phyloP scores from a whole-genome alignment of 2,888 invertebrate genomes.

The Eulithis testata region DNA sequence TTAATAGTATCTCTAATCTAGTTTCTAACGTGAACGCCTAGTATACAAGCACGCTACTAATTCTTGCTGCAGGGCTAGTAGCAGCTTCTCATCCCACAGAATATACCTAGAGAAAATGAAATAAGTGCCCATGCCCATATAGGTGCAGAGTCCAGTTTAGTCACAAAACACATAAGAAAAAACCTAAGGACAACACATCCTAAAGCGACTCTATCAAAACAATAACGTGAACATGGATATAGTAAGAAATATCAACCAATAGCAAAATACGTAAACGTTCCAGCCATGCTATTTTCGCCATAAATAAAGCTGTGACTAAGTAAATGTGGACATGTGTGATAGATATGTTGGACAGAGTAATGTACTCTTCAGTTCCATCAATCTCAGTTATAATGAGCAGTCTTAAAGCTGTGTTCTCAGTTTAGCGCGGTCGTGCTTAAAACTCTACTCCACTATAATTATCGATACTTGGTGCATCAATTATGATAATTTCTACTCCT shows the following conservation, averaged over 20 bases:
- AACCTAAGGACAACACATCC: not conserved
- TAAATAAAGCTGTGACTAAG: constrained; percentile 18
- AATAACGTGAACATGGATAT: not conserved
- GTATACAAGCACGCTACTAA: not conserved
- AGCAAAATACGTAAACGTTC: constrained; percentile 1
- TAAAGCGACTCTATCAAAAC: not conserved
- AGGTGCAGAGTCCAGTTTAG: too few species aligned
- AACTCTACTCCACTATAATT: constrained; percentile 18
- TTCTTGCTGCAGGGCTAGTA: not conserved
- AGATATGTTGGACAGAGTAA: constrained; percentile 5
- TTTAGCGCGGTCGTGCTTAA: constrained; percentile 19
- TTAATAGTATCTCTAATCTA: constrained; percentile 1
- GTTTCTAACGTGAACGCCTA: not conserved
- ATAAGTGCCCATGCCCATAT: too few species aligned
- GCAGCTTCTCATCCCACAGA: too few species aligned
- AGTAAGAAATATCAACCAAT: constrained; percentile 3
- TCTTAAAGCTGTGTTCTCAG: constrained; percentile 14
- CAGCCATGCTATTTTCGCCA: constrained; percentile 2
- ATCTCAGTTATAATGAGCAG: constrained; percentile 1
- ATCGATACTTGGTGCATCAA: constrained; percentile 23
- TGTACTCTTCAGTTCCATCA: not conserved
- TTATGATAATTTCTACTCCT: constrained; percentile 24
- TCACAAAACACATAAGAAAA: not conserved
- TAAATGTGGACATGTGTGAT: constrained; percentile 7
- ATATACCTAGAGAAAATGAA: too few species aligned